Evolutionary conservation across 2,797 vertebrate genomes (phyloP).

Genomic region (Lacerta viridis): DNA sequence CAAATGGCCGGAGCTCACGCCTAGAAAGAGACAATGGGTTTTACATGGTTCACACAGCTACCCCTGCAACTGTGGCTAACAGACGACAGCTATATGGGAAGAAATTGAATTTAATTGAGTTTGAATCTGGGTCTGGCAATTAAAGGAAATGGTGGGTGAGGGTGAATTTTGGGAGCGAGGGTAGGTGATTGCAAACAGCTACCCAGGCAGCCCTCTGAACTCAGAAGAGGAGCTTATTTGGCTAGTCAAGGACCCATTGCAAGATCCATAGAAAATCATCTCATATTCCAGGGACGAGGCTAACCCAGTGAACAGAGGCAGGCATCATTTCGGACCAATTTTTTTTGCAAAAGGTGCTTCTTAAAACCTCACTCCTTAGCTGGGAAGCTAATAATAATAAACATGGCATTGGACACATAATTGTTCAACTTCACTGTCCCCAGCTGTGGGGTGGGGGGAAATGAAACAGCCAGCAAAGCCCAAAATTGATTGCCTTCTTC

Average conservation of each 20-base stretch:
- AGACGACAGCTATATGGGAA: no score
- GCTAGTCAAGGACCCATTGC: not conserved
- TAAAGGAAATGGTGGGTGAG: not conserved
- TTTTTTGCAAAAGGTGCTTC: not conserved
- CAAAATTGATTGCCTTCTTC: not conserved
- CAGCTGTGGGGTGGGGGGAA: no score
- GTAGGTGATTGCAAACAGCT: not conserved
- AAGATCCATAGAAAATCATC: not conserved
- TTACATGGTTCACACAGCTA: no score
- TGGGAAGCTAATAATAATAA: not conserved
- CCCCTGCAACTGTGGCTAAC: no score
- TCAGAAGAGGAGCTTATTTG: not conserved
- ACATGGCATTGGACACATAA: not conserved
- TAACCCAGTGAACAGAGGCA: not conserved
- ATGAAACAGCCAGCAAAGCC: not conserved
- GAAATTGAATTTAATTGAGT: no score
- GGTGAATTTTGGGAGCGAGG: not conserved
- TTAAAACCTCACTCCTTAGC: not conserved
- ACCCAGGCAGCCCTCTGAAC: not conserved
- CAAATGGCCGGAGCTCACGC: conserved; percentile 62
- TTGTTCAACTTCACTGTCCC: not conserved
- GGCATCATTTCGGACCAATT: not conserved
- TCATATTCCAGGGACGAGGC: not conserved
- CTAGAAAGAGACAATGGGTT: not conserved
- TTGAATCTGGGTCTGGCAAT: not conserved